phyloP scores from a whole-genome alignment of 2,113 vertebrate species.

The Amphilophus citrinellus region DNA sequence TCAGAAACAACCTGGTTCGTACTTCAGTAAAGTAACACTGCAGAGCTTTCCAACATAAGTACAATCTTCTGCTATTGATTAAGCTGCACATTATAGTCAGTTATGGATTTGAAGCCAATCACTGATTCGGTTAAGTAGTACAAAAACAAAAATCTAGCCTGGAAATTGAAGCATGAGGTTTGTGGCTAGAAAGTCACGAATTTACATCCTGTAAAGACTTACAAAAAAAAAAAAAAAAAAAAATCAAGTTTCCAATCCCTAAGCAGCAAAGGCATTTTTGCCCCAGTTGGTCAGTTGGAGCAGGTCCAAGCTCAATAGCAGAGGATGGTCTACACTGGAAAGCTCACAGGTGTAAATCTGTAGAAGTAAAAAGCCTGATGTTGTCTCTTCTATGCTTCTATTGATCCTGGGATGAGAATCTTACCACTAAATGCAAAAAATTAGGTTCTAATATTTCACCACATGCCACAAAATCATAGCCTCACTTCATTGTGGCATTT shows the following conservation, averaged over 20 bases:
- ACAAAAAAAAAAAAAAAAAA: not conserved
- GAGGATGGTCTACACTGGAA: slow-evolving; percentile 14
- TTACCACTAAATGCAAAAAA: slow-evolving; percentile 3
- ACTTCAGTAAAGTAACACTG: not conserved
- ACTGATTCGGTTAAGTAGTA: not conserved
- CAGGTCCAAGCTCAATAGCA: slow-evolving; percentile 9
- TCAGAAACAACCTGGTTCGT: not conserved
- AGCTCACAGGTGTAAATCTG: not conserved
- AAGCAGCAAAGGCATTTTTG: slow-evolving; percentile 18
- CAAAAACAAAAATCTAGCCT: slow-evolving; percentile 27
- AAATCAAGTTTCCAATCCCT: slow-evolving; percentile 24
- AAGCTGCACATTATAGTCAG: not conserved
- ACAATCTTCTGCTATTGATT: not conserved
- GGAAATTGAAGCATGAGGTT: slow-evolving; percentile 7
- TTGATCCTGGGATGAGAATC: not conserved
- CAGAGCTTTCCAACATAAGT: not conserved
- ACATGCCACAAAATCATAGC: not conserved
- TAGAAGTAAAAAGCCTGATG: not conserved
- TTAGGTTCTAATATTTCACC: slow-evolving; percentile 3
- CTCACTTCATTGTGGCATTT: not conserved
- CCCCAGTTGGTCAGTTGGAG: slow-evolving; percentile 12
- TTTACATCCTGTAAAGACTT: slow-evolving; percentile 22
- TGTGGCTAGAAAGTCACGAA: slow-evolving; percentile 13
- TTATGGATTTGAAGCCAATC: not conserved
- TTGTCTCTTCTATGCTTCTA: not conserved